phyloP scores from a whole-genome alignment of 2,797 vertebrate species.

The Pyrocephalus nanus region DNA sequence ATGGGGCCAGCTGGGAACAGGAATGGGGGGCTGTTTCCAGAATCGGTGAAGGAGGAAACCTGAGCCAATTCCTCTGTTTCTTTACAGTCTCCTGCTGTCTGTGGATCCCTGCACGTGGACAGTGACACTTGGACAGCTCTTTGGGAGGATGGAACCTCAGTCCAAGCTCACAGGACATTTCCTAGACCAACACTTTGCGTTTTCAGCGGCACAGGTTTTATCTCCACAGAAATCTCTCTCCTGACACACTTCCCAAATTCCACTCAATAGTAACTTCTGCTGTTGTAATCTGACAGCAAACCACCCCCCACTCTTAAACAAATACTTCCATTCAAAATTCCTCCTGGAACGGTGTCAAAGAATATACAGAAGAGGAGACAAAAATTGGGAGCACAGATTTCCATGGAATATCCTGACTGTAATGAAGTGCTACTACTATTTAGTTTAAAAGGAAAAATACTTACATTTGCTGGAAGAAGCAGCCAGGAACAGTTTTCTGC shows the following conservation, averaged over 20 bases:
- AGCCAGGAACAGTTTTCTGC: conserved; percentile 2
- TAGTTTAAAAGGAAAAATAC: conserved; percentile 29
- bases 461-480: conserved; percentile 52
- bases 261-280: neutral
- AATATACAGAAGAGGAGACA: neutral
- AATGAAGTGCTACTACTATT: neutral
- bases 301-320: neutral
- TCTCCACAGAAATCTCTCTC: neutral
- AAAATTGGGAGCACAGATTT: neutral
- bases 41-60: neutral
- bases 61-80: neutral
- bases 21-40: neutral
- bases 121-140: neutral
- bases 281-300: neutral
- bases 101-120: rapidly evolving
- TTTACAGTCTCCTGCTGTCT: neutral
- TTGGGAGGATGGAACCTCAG: neutral
- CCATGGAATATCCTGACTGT: neutral
- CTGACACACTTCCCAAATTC: neutral
- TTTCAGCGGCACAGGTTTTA: rapidly evolving
- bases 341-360: neutral
- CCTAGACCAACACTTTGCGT: rapidly evolving
- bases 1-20: neutral
- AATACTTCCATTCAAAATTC: neutral
- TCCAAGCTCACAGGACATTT: neutral